These are phyloP conservation scores for Drosophila malerkotliana DNA, from an alignment of 1,140 invertebrate species.

Conservation along the genomic window DNA sequence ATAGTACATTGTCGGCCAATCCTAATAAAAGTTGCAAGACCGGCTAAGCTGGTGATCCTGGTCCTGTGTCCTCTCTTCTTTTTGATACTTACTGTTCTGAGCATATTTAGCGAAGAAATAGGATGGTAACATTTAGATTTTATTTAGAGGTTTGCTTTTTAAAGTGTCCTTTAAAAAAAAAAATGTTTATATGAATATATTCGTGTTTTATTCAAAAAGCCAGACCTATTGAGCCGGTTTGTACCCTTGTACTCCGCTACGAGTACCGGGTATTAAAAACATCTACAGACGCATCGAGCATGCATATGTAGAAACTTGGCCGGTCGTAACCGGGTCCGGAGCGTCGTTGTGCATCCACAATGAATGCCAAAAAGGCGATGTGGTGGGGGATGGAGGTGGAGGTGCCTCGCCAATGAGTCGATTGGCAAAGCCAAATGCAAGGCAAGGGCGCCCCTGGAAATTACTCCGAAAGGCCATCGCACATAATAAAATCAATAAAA, in stretches of 20 bases:
- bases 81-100: too few species aligned
- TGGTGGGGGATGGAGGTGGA: neutral
- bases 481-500: constrained; percentile 46
- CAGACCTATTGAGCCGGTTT: too few species aligned
- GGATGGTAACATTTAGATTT: too few species aligned
- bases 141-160: too few species aligned
- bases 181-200: neutral
- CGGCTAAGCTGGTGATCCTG: too few species aligned
- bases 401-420: neutral
- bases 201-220: neutral
- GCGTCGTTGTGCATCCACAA: constrained; percentile 64
- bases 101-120: too few species aligned
- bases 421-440: constrained; percentile 20
- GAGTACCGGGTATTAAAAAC: constrained; percentile 51
- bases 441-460: constrained; percentile 43
- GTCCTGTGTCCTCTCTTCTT: too few species aligned
- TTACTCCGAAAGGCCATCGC: constrained; percentile 42
- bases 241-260: neutral
- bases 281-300: constrained; percentile 53
- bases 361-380: constrained; percentile 1
- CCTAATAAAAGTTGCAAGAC: too few species aligned
- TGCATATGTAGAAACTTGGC: constrained; percentile 29
- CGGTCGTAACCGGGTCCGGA: constrained; percentile 11
- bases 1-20: too few species aligned
- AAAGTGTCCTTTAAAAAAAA: too few species aligned